Evolutionary conservation across 2,113 vertebrate genomes (phyloP).

Genomic region (Chlorocebus sabaeus): DNA sequence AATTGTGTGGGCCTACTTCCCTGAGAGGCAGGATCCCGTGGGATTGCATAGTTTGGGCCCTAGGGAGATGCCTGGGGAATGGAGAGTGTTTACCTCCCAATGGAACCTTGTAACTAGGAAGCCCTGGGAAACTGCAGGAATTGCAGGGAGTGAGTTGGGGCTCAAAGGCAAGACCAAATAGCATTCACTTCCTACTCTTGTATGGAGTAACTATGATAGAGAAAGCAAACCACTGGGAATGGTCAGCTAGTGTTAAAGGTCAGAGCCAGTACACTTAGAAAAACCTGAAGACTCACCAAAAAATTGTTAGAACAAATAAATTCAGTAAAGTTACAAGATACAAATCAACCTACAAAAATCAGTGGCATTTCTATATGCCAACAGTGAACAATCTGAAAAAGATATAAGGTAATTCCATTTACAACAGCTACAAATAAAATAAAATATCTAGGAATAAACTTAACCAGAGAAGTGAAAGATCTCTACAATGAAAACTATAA

Average conservation of each 20-base stretch:
- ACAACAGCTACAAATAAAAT: not conserved
- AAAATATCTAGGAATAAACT: not conserved
- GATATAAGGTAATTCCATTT: not conserved
- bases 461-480: not conserved
- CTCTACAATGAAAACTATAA: not conserved
- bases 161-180: not conserved
- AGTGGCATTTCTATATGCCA: not conserved
- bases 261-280: not conserved
- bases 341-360: not conserved
- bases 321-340: not conserved
- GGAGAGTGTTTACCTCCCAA: not conserved
- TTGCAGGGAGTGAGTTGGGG: not conserved
- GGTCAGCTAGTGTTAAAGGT: not conserved
- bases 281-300: not conserved
- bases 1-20: accelerated
- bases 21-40: not conserved
- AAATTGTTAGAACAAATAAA: not conserved
- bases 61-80: not conserved
- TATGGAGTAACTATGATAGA: not conserved
- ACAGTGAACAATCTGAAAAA: not conserved
- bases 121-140: not conserved
- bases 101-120: not conserved
- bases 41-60: no score
- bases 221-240: not conserved
- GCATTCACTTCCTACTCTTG: not conserved